A percentile compares a stretch with the other conserved stretches of the same genome.
phyloP scores from a whole-genome alignment of 2,888 invertebrate genomes.

The Nemotelus pantherinus region DNA sequence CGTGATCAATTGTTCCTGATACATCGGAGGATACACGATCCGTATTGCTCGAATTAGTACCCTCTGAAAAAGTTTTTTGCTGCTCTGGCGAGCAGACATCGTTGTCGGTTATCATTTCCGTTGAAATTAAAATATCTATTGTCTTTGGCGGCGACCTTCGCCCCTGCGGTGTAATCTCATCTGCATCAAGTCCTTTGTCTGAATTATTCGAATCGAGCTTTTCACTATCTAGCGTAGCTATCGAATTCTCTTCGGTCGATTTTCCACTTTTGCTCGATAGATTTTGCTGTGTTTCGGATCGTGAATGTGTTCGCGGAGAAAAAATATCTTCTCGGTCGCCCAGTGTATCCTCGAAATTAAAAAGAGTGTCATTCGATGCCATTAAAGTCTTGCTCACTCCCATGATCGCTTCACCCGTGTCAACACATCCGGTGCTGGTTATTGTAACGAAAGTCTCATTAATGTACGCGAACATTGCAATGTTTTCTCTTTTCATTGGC shows the following conservation, averaged over 20 bases:
- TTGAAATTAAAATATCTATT: conserved; percentile 39
- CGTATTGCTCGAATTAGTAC: conserved; percentile 50
- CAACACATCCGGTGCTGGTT: conserved; percentile 53
- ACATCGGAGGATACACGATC: conserved; percentile 51
- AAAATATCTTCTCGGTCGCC: conserved; percentile 53
- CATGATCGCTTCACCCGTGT: conserved; percentile 54
- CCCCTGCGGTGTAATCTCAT: neutral
- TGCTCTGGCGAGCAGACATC: conserved; percentile 54
- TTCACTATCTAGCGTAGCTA: conserved; percentile 20
- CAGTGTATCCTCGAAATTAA: conserved; percentile 55
- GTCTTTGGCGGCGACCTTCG: conserved; percentile 49
- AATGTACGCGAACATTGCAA: too few species aligned
- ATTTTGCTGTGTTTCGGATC: conserved; percentile 47
- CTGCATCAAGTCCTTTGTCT: neutral
- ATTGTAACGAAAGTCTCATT: neutral
- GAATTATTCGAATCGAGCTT: conserved; percentile 25
- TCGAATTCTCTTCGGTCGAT: conserved; percentile 46
- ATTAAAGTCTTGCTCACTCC: conserved; percentile 54
- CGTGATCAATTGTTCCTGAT: conserved; percentile 51
- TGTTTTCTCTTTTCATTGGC: too few species aligned
- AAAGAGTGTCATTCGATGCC: conserved; percentile 55
- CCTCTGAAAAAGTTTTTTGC: conserved; percentile 53
- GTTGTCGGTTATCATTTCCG: conserved; percentile 40
- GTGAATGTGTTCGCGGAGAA: conserved; percentile 52
- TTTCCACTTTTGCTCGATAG: conserved; percentile 45